Conservation (phyloP, 2,113 vertebrate genomes). For the Kobus ellipsiprymnus region DNA sequence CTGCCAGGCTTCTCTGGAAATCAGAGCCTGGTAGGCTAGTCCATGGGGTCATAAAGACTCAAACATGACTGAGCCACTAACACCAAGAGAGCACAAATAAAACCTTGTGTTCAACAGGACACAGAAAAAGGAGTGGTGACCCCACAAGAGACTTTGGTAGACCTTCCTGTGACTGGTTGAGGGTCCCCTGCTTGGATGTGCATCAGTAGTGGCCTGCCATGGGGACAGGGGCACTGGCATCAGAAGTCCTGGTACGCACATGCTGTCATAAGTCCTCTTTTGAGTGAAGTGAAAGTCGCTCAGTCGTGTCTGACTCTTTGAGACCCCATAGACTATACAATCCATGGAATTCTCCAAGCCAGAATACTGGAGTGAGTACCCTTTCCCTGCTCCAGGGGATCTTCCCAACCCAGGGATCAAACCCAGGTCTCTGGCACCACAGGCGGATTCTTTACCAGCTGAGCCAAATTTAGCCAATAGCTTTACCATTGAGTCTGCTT, state of each 20-base stretch:
- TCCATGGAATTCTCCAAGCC: neutral
- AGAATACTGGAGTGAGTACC: neutral
- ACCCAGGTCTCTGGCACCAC: fast-evolving
- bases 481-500: neutral
- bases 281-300: neutral
- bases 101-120: neutral
- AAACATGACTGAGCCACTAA: neutral
- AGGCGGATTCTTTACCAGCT: neutral
- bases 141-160: neutral
- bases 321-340: neutral
- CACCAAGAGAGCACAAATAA: neutral
- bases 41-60: neutral
- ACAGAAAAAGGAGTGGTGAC: neutral
- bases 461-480: neutral
- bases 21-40: neutral
- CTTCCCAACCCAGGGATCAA: neutral
- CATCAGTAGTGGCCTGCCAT: neutral
- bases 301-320: neutral
- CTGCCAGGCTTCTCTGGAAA: neutral
- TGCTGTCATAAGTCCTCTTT: neutral
- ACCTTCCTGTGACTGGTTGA: neutral
- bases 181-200: neutral
- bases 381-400: neutral
- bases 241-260: neutral
- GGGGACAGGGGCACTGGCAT: neutral